phyloP scores from a whole-genome alignment of 1,140 invertebrate species.

The Drosophila watanabei region DNA sequence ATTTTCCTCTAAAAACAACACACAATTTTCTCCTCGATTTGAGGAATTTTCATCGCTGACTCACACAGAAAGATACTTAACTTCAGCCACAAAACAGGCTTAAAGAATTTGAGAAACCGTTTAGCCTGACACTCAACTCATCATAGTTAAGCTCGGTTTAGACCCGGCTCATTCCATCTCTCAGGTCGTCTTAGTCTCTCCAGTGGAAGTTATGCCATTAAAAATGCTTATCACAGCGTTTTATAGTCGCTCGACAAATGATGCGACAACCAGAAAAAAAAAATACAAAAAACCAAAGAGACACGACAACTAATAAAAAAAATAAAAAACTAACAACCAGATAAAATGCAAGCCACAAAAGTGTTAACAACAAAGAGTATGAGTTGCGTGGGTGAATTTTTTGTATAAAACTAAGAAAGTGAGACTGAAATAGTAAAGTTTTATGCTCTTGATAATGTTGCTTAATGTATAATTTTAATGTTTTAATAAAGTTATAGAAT shows the following conservation, averaged over 20 bases:
- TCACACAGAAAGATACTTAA: slow-evolving; percentile 25
- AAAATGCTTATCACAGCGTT: slow-evolving; percentile 55
- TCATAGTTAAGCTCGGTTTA: slow-evolving; percentile 22
- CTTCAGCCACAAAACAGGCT: slow-evolving; percentile 25
- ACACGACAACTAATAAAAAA: slow-evolving; percentile 69
- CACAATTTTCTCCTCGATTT: neutral
- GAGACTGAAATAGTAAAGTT: neutral
- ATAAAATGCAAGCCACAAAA: slow-evolving; percentile 64
- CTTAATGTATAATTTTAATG: neutral
- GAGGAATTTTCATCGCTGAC: slow-evolving; percentile 37
- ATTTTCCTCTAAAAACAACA: neutral
- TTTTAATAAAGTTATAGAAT: neutral
- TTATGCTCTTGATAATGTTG: slow-evolving; percentile 6
- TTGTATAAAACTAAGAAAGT: neutral
- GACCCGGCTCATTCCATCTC: slow-evolving; percentile 5
- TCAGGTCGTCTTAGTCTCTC: slow-evolving; percentile 22
- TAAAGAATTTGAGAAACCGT: slow-evolving; percentile 41
- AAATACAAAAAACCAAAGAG: slow-evolving; percentile 22
- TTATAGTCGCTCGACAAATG: slow-evolving; percentile 63
- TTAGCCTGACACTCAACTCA: slow-evolving; percentile 42
- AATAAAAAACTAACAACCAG: slow-evolving; percentile 41
- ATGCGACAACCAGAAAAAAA: slow-evolving; percentile 39
- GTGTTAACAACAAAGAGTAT: neutral
- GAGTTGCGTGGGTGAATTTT: slow-evolving; percentile 24
- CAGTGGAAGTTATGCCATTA: slow-evolving; percentile 46